Conservation (phyloP, 1,140 invertebrate species). For the Diploscapter pachys region DNA sequence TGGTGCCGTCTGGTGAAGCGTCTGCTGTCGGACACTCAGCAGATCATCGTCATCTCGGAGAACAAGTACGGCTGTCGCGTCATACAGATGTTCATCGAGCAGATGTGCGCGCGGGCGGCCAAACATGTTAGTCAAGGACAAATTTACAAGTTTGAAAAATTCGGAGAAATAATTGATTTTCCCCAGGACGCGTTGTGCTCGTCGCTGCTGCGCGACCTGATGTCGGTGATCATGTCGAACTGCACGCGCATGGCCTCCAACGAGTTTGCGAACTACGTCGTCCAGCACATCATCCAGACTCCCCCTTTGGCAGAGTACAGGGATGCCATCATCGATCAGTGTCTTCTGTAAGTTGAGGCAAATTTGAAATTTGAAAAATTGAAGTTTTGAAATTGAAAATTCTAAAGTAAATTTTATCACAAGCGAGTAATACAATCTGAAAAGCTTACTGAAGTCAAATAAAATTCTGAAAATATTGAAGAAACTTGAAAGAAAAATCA, state of each 20-base stretch:
- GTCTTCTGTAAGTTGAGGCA: conserved; percentile 30
- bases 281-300: conserved; percentile 38
- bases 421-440: not conserved
- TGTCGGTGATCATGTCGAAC: conserved; percentile 20
- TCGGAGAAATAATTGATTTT: conserved; percentile 13
- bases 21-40: conserved; percentile 3
- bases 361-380: not conserved
- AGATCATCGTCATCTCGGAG: conserved; percentile 27
- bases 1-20: conserved; percentile 14
- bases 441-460: not conserved
- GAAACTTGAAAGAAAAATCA: too few relatives aligned
- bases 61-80: conserved; percentile 42
- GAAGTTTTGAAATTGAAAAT: too few relatives aligned
- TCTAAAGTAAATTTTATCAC: not conserved
- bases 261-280: conserved; percentile 42
- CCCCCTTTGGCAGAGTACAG: conserved; percentile 24
- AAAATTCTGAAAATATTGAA: not conserved
- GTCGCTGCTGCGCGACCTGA: not conserved
- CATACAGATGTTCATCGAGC: conserved; percentile 34
- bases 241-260: conserved; percentile 30
- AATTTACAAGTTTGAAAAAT: conserved; percentile 1
- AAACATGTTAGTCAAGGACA: not conserved
- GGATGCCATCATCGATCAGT: conserved; percentile 38
- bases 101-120: conserved; percentile 15
- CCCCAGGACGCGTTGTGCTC: not conserved